A percentile compares a stretch with the other conserved stretches of the same genome.
phyloP scores from a whole-genome alignment of 2,797 vertebrate species.

The Danio aesculapii region DNA sequence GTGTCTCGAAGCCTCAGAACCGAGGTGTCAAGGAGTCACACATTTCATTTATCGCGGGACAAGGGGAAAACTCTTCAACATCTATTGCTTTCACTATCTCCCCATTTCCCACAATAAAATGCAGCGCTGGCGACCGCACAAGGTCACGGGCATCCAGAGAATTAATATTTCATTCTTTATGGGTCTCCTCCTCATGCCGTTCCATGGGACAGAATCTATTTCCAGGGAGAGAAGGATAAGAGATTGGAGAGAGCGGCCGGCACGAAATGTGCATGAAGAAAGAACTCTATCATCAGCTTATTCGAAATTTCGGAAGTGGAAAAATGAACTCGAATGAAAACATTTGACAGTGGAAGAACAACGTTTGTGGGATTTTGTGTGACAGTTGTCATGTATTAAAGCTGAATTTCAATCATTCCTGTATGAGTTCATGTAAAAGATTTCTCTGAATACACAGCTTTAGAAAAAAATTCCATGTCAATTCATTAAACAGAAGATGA shows the following conservation, averaged over 20 bases:
- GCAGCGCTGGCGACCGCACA: slow-evolving; percentile 69
- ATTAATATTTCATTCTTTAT: slow-evolving; percentile 78
- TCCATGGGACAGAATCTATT: slow-evolving; percentile 40
- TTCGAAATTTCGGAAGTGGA: not conserved
- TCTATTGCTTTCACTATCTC: slow-evolving; percentile 69
- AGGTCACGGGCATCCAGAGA: slow-evolving; percentile 67
- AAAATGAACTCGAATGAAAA: slow-evolving; percentile 17
- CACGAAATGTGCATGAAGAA: slow-evolving; percentile 27
- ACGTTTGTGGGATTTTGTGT: not conserved
- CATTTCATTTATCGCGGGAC: slow-evolving; percentile 72
- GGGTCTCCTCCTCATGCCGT: slow-evolving; percentile 50
- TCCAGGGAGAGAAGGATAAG: slow-evolving; percentile 45
- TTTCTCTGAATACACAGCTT: not conserved
- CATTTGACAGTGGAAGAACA: slow-evolving; percentile 14
- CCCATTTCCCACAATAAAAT: slow-evolving; percentile 72
- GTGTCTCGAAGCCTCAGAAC: slow-evolving; percentile 66
- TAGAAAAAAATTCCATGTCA: too few species aligned
- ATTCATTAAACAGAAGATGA: too few species aligned
- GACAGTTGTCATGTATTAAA: not conserved
- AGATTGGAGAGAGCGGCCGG: slow-evolving; percentile 2
- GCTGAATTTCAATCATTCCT: not conserved
- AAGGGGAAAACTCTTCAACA: slow-evolving; percentile 70
- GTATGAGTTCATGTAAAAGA: not conserved
- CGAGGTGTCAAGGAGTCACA: slow-evolving; percentile 64
- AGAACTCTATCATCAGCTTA: slow-evolving; percentile 23